Percentiles rank a stretch among this genome's conserved stretches.
Evolutionary conservation across 64 coral and sea anemone species (phyloP).

Genomic region (Stichodactyla mertensii): DNA sequence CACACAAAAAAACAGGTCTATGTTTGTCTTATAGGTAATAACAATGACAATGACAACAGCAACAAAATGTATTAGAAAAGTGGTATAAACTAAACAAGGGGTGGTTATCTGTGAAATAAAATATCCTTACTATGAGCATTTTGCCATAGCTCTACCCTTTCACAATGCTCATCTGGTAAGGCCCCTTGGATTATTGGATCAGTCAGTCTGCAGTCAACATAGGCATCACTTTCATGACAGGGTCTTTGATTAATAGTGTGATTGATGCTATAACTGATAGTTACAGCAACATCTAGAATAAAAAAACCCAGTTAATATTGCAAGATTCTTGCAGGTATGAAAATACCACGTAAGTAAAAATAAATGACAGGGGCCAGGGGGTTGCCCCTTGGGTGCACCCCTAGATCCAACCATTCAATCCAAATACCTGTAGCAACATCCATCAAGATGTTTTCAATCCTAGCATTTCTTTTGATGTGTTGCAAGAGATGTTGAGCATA

Average conservation of each 20-base stretch:
- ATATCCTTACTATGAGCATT: conserved; percentile 63
- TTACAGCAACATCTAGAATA: conserved; percentile 60
- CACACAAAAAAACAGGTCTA: no score
- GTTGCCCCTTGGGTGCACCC: no score
- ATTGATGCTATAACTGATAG: conserved; percentile 10
- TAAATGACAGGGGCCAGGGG: no score
- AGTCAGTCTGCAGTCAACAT: conserved; percentile 65
- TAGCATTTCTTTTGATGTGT: conserved; percentile 44
- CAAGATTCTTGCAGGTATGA: neutral
- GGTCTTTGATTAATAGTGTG: conserved; percentile 63
- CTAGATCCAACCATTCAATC: neutral
- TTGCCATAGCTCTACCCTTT: conserved; percentile 65
- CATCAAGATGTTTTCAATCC: conserved; percentile 87
- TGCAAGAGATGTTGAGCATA: conserved; percentile 68
- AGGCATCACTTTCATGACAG: conserved; percentile 77
- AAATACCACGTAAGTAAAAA: no score
- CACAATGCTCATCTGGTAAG: conserved; percentile 38
- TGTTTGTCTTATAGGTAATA: no score
- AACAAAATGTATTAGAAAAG: no score
- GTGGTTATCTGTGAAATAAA: neutral
- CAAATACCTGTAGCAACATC: conserved; percentile 72
- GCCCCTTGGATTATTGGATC: conserved; percentile 45
- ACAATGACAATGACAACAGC: no score
- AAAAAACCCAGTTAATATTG: conserved; percentile 50
- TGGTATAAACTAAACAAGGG: no score